Percentiles rank a stretch among this genome's conserved stretches.
Evolutionary conservation across 64 coral and sea anemone species (phyloP).

Genomic region (Dendrophyllia cribrosa): DNA sequence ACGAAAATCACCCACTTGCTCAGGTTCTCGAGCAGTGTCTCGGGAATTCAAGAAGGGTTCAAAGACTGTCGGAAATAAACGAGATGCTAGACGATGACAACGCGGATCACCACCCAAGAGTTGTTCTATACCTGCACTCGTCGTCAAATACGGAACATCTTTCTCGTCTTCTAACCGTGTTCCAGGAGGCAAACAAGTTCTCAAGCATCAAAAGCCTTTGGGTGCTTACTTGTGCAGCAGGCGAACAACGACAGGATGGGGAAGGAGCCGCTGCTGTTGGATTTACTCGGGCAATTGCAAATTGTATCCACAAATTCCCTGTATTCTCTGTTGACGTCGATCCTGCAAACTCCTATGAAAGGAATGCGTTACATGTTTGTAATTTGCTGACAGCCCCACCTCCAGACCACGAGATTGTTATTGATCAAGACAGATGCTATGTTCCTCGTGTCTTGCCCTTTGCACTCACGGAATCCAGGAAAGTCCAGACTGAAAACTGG

Average conservation of each 20-base stretch:
- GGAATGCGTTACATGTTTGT: neutral
- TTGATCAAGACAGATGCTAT: neutral
- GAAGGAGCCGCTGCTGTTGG: neutral
- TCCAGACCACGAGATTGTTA: neutral
- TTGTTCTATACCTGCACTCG: neutral
- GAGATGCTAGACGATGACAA: neutral
- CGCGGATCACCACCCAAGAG: neutral
- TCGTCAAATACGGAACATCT: neutral
- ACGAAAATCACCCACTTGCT: neutral
- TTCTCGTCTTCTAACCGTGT: neutral
- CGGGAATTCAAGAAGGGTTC: neutral
- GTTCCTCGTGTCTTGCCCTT: neutral
- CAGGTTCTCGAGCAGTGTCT: neutral
- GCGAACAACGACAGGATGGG: neutral
- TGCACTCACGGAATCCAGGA: neutral
- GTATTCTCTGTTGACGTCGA: neutral
- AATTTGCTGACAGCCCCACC: neutral
- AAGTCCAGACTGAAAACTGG: neutral
- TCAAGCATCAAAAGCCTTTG: neutral
- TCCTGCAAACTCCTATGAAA: neutral
- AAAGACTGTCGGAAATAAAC: neutral
- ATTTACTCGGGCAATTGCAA: neutral
- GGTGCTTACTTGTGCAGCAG: neutral
- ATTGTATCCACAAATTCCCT: neutral
- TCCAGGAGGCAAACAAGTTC: neutral